Base-by-base conservation (phyloP, 2,888 invertebrate genomes). In the Norana najaformis region DNA sequence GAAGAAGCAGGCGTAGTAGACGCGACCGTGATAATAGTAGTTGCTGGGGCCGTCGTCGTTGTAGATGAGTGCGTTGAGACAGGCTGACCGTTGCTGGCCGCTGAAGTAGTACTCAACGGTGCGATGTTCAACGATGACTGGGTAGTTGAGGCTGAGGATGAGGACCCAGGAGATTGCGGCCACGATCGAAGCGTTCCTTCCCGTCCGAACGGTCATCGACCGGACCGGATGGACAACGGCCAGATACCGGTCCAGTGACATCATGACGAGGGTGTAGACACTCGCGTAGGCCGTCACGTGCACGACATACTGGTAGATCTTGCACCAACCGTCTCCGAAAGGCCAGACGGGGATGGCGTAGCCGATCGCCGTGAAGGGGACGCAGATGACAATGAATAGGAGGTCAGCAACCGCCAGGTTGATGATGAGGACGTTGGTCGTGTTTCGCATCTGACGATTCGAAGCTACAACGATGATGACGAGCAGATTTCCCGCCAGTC, bases 151-250 rank as follows among this genome's bases (percentile, higher is more conserved):
- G 69, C 39, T 37, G 47, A 89, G 83, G n/a, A 91, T 89, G 34
- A 90, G 69, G 1, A 89, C 35, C 91, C 91, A 91, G 20, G 89
- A 35, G 23, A 82, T 39, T 5, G 89, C 89, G 30, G 90, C 91
- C 38, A 69, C 89, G 23, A 90, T 83, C 23, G 69, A 41, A n/a
- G 91, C 91, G 88, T 91, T 91, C n/a, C 89, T 41, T 34, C 53
- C 47, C 47, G 89, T 91, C 35, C 91, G 47, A 23, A 90, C 38
- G 18, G 89, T 90, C 96, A 97, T 97, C 89, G 97, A 97, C 0
- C 97, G 96, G 92, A 98, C 97, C 11, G 98, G 98, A 95, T 98
- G 97, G 2, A 98, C 98, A 3, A 98, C 98, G 39, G 98, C 98
- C 95, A 98, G 96, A 94, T 97, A 98, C 92, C 96, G 94, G 95